Evolutionary conservation across 2,113 vertebrate genomes (phyloP).

Genomic region (Zootoca vivipara): DNA sequence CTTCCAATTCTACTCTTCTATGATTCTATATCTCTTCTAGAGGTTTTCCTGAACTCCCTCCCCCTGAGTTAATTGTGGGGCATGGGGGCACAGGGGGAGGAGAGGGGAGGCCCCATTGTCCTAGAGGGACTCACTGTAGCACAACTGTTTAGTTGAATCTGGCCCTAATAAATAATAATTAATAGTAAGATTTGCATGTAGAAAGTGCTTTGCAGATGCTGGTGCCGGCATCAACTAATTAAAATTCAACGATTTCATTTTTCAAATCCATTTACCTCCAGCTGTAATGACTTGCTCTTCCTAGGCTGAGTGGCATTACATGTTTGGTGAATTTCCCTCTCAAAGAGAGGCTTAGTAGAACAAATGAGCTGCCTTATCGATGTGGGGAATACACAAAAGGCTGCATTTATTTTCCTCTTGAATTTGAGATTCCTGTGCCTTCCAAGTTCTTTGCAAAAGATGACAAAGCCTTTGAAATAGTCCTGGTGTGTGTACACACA

Average conservation of each 20-base stretch:
- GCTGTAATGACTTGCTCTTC: not conserved
- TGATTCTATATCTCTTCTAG: no score
- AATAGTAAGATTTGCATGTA: not conserved
- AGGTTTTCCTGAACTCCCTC: no score
- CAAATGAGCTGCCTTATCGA: slow-evolving; percentile 7
- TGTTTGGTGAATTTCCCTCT: not conserved
- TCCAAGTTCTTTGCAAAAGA: not conserved
- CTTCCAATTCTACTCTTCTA: no score
- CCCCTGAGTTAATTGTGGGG: no score
- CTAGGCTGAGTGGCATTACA: not conserved
- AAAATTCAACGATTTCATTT: not conserved
- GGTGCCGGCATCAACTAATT: not conserved
- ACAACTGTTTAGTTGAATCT: not conserved
- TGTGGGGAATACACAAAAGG: not conserved
- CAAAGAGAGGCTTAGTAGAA: not conserved
- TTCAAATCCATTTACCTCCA: not conserved
- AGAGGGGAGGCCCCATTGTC: no score
- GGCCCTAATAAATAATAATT: no score
- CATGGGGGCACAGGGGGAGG: no score
- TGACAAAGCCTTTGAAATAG: not conserved
- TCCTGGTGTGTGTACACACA: not conserved
- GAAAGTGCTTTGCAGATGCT: not conserved
- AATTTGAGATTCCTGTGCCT: not conserved
- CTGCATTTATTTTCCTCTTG: not conserved
- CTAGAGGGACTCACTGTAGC: not conserved